A percentile compares a stretch with the other conserved stretches of the same genome.
phyloP scores from a whole-genome alignment of 1,140 invertebrate genomes.

The Pogonomyrmex barbatus region DNA sequence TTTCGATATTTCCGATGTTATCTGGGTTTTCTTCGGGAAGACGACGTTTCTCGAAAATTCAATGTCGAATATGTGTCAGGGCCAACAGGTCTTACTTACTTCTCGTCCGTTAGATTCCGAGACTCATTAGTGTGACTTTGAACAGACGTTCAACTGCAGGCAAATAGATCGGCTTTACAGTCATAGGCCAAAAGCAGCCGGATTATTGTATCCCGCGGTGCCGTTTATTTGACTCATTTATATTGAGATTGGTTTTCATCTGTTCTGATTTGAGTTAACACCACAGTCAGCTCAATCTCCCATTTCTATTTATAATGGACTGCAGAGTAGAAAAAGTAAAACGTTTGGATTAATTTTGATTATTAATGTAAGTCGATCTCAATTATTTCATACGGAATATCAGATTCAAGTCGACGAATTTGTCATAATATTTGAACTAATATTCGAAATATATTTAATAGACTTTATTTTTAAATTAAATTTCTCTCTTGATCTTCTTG shows the following conservation, averaged over 20 bases:
- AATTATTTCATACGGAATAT: background rate
- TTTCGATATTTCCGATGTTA: background rate
- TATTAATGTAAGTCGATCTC: background rate
- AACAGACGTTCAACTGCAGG: slow-evolving; percentile 39
- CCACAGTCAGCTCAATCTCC: background rate
- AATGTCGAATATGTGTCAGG: slow-evolving; percentile 30
- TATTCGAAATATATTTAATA: background rate
- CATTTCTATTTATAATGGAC: slow-evolving; percentile 3
- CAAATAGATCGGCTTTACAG: slow-evolving; percentile 17
- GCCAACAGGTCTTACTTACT: slow-evolving; percentile 13
- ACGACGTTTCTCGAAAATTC: slow-evolving; percentile 6
- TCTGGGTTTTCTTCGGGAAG: background rate
- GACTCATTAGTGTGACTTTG: slow-evolving; percentile 41
- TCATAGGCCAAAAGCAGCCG: slow-evolving; percentile 8
- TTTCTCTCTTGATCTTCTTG: background rate
- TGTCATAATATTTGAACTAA: background rate
- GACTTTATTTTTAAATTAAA: slow-evolving; percentile 5
- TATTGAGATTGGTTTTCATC: slow-evolving; percentile 24
- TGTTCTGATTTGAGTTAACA: slow-evolving; percentile 23
- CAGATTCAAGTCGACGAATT: background rate
- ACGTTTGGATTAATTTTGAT: background rate
- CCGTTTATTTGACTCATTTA: slow-evolving; percentile 38
- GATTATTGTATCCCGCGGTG: slow-evolving; percentile 16
- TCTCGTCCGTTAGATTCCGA: slow-evolving; percentile 34
- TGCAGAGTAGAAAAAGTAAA: background rate